A percentile compares a stretch with the other conserved stretches of the same genome.
These are phyloP conservation scores for Caenorhabditis inopinata DNA, from an alignment of 1,140 invertebrate species.

Conservation along the genomic window DNA sequence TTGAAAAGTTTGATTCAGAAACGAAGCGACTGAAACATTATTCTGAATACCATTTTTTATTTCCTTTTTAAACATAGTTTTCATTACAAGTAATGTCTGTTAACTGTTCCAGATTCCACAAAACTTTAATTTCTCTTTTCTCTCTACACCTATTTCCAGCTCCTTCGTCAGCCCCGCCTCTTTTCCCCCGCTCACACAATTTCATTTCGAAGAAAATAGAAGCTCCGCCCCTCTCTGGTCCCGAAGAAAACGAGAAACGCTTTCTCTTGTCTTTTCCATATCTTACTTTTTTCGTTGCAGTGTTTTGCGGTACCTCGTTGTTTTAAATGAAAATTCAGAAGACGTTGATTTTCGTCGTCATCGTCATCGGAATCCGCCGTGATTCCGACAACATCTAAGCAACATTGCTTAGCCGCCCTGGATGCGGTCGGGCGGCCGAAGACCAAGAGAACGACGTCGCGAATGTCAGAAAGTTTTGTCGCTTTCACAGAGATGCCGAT, in stretches of 20 bases:
- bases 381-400: slow-evolving; percentile 25
- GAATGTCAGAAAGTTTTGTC: not conserved
- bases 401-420: slow-evolving; percentile 31
- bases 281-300: not conserved
- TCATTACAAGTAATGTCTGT: too few relatives aligned
- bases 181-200: slow-evolving; percentile 4
- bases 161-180: not conserved
- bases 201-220: slow-evolving; percentile 22
- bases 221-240: slow-evolving; percentile 7
- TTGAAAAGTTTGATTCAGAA: too few relatives aligned
- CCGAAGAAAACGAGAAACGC: not conserved
- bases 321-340: not conserved
- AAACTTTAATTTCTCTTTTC: not conserved
- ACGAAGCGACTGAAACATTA: too few relatives aligned
- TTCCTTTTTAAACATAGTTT: too few relatives aligned
- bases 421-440: slow-evolving; percentile 31
- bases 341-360: not conserved
- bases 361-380: slow-evolving; percentile 25
- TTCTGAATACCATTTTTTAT: too few relatives aligned
- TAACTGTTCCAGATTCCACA: not conserved
- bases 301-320: not conserved
- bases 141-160: not conserved
- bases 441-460: not conserved
- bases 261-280: not conserved
- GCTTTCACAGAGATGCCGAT: not conserved